Percentiles rank a stretch among this genome's conserved stretches.
Evolutionary conservation across 2,888 invertebrate genomes (phyloP).

Genomic region (Nesidiocoris tenuis): DNA sequence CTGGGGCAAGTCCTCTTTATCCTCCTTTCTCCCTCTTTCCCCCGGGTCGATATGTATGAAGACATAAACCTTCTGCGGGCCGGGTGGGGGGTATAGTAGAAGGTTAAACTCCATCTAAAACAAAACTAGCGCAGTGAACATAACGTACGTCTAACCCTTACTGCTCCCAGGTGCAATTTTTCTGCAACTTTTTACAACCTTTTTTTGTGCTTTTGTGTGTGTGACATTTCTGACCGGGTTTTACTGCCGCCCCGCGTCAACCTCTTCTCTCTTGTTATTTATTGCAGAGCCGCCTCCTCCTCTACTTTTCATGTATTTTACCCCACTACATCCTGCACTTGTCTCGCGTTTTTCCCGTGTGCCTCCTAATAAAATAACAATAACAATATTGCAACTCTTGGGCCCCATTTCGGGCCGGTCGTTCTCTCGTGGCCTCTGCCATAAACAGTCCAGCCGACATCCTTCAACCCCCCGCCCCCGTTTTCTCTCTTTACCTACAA

Average conservation of each 20-base stretch:
- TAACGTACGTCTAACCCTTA: slow-evolving; percentile 41
- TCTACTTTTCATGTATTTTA: not conserved
- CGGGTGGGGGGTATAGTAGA: not conserved
- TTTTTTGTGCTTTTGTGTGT: slow-evolving; percentile 22
- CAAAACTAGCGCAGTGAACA: slow-evolving; percentile 41
- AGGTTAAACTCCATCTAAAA: slow-evolving; percentile 40
- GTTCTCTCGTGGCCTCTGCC: slow-evolving; percentile 32
- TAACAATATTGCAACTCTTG: slow-evolving; percentile 44
- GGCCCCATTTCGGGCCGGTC: slow-evolving; percentile 31
- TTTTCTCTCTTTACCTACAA: slow-evolving; percentile 15
- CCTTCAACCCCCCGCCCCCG: not conserved
- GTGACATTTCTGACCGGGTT: slow-evolving; percentile 45
- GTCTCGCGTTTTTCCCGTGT: not conserved
- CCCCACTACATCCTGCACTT: not conserved
- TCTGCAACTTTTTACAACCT: slow-evolving; percentile 44
- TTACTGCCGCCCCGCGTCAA: slow-evolving; percentile 37
- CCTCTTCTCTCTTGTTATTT: slow-evolving; percentile 41
- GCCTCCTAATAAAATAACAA: slow-evolving; percentile 43
- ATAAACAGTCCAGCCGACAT: slow-evolving; percentile 29
- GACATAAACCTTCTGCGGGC: slow-evolving; percentile 39
- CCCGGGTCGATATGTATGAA: slow-evolving; percentile 34
- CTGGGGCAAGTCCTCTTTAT: not conserved
- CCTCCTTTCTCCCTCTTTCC: slow-evolving; percentile 26
- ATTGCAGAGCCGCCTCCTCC: slow-evolving; percentile 4
- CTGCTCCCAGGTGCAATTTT: slow-evolving; percentile 44